Conservation (phyloP, 2,888 invertebrate species). For the Osmoderma eremita region DNA sequence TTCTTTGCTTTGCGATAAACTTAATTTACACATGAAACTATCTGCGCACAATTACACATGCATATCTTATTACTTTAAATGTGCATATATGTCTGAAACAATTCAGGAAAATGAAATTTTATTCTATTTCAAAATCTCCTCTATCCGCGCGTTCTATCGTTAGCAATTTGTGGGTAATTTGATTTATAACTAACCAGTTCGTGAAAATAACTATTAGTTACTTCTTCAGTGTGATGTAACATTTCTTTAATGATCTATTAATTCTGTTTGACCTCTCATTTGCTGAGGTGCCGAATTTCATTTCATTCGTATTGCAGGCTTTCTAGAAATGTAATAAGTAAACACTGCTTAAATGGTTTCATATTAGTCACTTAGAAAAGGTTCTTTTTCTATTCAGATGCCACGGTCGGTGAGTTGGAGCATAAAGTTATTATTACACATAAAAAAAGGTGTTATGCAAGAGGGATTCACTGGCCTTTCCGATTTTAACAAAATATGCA, state of each 20-base stretch:
- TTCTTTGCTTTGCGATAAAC: slow-evolving; percentile 11
- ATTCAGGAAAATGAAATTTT: slow-evolving; percentile 24
- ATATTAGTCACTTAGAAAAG: slow-evolving; percentile 36
- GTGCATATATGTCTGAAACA: slow-evolving; percentile 19
- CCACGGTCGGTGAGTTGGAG: slow-evolving; percentile 27
- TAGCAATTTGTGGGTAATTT: slow-evolving; percentile 23
- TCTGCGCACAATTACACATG: not conserved
- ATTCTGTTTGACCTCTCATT: slow-evolving; percentile 15
- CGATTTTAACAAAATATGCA: slow-evolving; percentile 16
- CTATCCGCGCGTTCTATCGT: not conserved
- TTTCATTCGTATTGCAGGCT: slow-evolving; percentile 2
- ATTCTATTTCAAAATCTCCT: slow-evolving; percentile 20
- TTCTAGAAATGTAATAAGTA: slow-evolving; percentile 5
- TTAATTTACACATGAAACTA: not conserved
- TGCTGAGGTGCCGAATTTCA: slow-evolving; percentile 10
- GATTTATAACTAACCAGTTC: slow-evolving; percentile 26
- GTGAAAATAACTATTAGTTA: slow-evolving; percentile 25
- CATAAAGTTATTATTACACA: slow-evolving; percentile 11
- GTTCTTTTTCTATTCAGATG: slow-evolving; percentile 38
- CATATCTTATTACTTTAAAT: slow-evolving; percentile 3
- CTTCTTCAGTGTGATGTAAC: slow-evolving; percentile 21
- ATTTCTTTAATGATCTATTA: not conserved
- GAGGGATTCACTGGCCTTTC: slow-evolving; percentile 42
- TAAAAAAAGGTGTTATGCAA: slow-evolving; percentile 20
- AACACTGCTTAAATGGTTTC: not conserved